A percentile compares a stretch with the other conserved stretches of the same genome.
Evolutionary conservation across 2,797 vertebrate species (phyloP).

Genomic region (Myoxocephalus aenaeus): DNA sequence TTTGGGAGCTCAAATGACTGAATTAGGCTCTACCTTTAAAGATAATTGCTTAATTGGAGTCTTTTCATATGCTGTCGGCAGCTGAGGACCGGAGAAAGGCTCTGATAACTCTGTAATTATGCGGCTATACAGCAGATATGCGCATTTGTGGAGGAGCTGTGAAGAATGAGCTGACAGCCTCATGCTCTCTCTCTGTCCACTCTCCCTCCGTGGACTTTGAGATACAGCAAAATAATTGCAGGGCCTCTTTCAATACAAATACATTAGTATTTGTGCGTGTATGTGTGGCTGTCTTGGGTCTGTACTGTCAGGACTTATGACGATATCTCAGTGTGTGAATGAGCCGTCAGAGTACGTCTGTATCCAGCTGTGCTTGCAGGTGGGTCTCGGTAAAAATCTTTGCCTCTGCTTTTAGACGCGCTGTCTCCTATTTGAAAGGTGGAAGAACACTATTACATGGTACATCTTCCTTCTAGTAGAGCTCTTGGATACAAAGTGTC

Average conservation of each 20-base stretch:
- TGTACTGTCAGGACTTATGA: constrained; percentile 26
- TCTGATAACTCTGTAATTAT: constrained; percentile 85
- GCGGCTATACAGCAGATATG: constrained; percentile 67
- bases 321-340: constrained; percentile 52
- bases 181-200: constrained; percentile 39
- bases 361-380: constrained; percentile 47
- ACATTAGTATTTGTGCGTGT: constrained; percentile 19
- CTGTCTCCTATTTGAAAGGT: constrained; percentile 63
- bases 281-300: background rate
- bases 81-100: constrained; percentile 77
- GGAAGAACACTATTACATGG: constrained; percentile 60
- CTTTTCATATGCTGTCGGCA: constrained; percentile 82
- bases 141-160: constrained; percentile 54
- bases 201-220: constrained; percentile 54
- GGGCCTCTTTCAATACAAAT: constrained; percentile 46
- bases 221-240: constrained; percentile 56
- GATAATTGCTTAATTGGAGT: constrained; percentile 87
- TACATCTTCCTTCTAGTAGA: constrained; percentile 56
- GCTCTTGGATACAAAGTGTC: constrained; percentile 67
- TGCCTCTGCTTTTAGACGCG: constrained; percentile 42
- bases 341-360: constrained; percentile 61
- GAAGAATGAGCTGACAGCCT: constrained; percentile 75
- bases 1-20: constrained; percentile 79
- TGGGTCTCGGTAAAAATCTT: constrained; percentile 38
- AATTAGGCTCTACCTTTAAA: constrained; percentile 83